These are phyloP conservation scores for Zaprionus ornatus DNA, from an alignment of 1,140 invertebrate species.

Conservation along the genomic window DNA sequence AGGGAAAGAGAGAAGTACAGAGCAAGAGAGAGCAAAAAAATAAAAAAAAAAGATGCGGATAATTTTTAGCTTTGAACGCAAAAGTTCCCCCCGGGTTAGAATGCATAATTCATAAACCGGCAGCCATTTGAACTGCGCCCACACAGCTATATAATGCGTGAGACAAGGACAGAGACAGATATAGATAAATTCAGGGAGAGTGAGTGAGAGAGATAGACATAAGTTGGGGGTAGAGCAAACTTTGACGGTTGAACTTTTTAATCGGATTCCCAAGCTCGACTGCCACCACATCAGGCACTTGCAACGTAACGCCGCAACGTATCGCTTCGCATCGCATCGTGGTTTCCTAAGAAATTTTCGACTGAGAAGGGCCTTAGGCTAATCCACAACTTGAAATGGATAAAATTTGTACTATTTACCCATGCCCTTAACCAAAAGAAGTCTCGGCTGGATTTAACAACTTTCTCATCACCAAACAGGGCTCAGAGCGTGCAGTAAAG, in stretches of 20 bases:
- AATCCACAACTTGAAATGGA: slow-evolving; percentile 39
- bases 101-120: slow-evolving; percentile 73
- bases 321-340: slow-evolving; percentile 11
- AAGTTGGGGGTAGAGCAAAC: slow-evolving; percentile 34
- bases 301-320: slow-evolving; percentile 1
- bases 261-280: slow-evolving; percentile 70
- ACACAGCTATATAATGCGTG: slow-evolving; percentile 5
- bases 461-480: not conserved
- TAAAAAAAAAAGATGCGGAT: slow-evolving; percentile 36
- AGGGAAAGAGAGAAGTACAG: not conserved
- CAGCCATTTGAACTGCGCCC: slow-evolving; percentile 45
- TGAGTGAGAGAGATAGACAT: not conserved
- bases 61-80: slow-evolving; percentile 72
- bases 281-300: slow-evolving; percentile 47
- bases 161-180: not conserved
- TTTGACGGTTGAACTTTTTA: slow-evolving; percentile 73
- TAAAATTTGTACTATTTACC: slow-evolving; percentile 17
- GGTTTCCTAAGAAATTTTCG: slow-evolving; percentile 25
- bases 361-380: slow-evolving; percentile 35
- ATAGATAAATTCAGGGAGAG: not conserved
- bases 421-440: not conserved
- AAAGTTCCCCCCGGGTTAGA: slow-evolving; percentile 56
- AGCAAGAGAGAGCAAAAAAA: slow-evolving; percentile 7
- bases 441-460: not conserved
- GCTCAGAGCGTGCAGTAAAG: slow-evolving; percentile 4